These are phyloP conservation scores for Pagetopsis macropterus DNA, from an alignment of 2,797 vertebrate species.

Conservation along the genomic window DNA sequence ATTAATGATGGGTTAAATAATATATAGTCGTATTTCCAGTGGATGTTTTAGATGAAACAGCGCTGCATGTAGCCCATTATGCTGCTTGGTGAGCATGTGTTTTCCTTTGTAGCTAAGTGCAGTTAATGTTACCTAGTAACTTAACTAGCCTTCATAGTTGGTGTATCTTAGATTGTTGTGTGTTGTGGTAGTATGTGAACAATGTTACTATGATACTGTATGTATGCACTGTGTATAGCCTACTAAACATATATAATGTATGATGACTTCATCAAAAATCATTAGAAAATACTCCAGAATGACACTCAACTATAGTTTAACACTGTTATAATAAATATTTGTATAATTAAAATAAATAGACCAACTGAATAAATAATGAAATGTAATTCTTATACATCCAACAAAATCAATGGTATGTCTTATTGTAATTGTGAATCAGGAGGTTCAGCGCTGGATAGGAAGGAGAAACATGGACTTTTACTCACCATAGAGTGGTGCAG, in stretches of 20 bases:
- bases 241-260: background rate
- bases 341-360: no score
- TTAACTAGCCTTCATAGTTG: conserved; percentile 19
- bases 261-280: background rate
- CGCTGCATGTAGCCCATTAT: conserved; percentile 25
- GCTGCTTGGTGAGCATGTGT: conserved; percentile 35
- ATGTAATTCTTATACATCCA: no score
- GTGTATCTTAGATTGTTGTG: conserved; percentile 9
- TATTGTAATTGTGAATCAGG: no score
- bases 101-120: conserved; percentile 39
- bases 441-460: no score
- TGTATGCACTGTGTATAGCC: background rate
- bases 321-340: no score
- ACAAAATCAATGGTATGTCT: no score
- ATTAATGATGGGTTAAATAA: conserved; percentile 76
- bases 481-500: no score
- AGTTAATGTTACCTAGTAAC: conserved; percentile 32
- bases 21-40: conserved; percentile 57
- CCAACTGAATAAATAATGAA: no score
- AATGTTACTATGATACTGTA: background rate
- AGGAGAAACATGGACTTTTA: no score
- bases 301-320: no score
- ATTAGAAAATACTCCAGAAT: background rate
- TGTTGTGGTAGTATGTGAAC: background rate
- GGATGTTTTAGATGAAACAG: conserved; percentile 53